Evolutionary conservation across 2,888 invertebrate species (phyloP), one percentile per base, ranked within the genome.

Genomic region (Chloroclysta siterata): DNA sequence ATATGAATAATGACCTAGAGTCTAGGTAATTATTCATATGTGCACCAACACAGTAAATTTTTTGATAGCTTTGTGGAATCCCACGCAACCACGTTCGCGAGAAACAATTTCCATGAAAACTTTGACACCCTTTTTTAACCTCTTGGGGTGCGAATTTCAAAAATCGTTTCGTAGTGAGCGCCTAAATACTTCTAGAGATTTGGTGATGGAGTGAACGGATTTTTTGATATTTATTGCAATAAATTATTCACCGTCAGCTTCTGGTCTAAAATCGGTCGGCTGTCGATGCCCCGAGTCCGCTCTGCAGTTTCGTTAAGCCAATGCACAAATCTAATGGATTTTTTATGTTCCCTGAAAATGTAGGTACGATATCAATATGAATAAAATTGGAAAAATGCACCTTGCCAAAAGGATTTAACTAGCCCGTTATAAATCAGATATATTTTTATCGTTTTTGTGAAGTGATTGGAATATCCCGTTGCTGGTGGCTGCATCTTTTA

Each of bases 311-410:
- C 75, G 84, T 76, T 79, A 78, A 76, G 82, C 81, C 81, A 81
- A 78, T 84, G 84, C 85, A 84, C 83, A 83, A 84, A 86, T 86
- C 86, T 88, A 87, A 87, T 88, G 87, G 87, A 84, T 80, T 87
- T 87, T 87, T 87, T 87, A 84, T 87, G 88, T 87, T 84, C 73
- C 77, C 79, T 74, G 71, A 79, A 84, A 82, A 78, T 51, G 29
- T 51, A n/a, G 28, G 28, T 41, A 36, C 53, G 51, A 14, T 79
- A 78, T 72, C 78, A 74, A 83, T 81, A 83, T 84, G 82, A 81
- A 84, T 83, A 80, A 85, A 86, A 83, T 79, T 78, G 80, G 72
- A 80, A 81, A 80, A 81, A 83, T 80, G 82, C 79, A 83, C 77
- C 81, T 83, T 83, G 84, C 84, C 83, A 84, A 87, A 82, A 81